Percentiles rank a stretch among this genome's conserved stretches.
Conservation (phyloP, 2,888 invertebrate genomes). For the Alentia gelatinosa region DNA sequence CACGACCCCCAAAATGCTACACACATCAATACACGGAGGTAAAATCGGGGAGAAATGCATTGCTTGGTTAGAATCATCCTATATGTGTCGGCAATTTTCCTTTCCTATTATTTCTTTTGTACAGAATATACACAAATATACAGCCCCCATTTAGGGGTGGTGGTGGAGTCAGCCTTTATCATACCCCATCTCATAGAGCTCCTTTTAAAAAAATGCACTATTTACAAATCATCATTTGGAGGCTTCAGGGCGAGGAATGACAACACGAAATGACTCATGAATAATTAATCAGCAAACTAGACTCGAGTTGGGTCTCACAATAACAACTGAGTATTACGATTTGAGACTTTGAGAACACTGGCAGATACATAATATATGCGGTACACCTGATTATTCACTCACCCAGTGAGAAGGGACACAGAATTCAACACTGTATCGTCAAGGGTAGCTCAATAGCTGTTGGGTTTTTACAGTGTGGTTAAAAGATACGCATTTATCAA, state of each 20-base stretch:
- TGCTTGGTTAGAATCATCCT: conserved; percentile 7
- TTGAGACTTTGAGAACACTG: background rate
- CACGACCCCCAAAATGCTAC: background rate
- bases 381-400: background rate
- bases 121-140: conserved; percentile 45
- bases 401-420: too few relatives aligned
- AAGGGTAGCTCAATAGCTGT: too few relatives aligned
- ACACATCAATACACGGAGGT: background rate
- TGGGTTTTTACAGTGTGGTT: too few relatives aligned
- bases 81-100: background rate
- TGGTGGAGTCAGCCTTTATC: background rate
- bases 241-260: background rate
- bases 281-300: too few relatives aligned
- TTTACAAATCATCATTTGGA: background rate
- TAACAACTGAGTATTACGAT: background rate
- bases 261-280: background rate
- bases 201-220: background rate
- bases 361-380: background rate
- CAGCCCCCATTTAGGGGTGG: background rate
- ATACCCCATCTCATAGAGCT: too few relatives aligned
- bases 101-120: conserved; percentile 2
- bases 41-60: conserved; percentile 7
- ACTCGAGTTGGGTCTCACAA: background rate
- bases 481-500: too few relatives aligned
- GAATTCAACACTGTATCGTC: too few relatives aligned